Percentiles rank a stretch among this genome's conserved stretches.
Evolutionary conservation across 2,888 invertebrate genomes (phyloP).

Genomic region (Temnothorax unifasciatus): DNA sequence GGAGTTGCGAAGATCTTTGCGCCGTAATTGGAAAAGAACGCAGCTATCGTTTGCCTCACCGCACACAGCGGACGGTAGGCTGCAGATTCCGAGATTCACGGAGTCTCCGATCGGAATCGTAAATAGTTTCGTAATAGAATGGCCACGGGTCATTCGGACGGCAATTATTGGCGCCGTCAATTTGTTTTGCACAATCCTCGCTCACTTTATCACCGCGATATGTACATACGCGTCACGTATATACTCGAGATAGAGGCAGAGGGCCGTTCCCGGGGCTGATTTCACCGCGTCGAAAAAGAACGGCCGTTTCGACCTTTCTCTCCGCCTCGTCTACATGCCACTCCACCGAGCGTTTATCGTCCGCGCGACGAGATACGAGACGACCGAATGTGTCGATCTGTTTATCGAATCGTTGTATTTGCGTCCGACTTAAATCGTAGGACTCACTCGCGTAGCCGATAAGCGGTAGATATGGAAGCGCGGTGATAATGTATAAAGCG

Average conservation of each 20-base stretch:
- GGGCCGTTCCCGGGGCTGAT: conserved; percentile 28
- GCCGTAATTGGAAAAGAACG: conserved; percentile 9
- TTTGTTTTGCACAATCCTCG: conserved; percentile 70
- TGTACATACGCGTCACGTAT: conserved; percentile 50
- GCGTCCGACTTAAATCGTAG: conserved; percentile 65
- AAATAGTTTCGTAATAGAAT: conserved; percentile 1
- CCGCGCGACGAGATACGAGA: conserved; percentile 59
- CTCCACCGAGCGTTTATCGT: conserved; percentile 29
- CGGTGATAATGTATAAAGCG: conserved; percentile 66
- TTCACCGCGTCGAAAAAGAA: conserved; percentile 48
- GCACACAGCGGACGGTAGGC: neutral
- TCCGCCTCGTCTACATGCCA: neutral
- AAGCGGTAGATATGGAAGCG: conserved; percentile 69
- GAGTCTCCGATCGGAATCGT: neutral
- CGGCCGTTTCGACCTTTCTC: neutral
- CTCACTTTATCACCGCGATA: conserved; percentile 67
- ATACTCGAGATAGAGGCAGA: conserved; percentile 48
- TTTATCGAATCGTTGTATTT: conserved; percentile 72
- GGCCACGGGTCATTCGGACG: conserved; percentile 14
- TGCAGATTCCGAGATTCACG: neutral
- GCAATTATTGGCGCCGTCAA: conserved; percentile 60
- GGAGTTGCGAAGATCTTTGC: neutral
- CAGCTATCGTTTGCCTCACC: neutral
- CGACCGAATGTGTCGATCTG: conserved; percentile 65
- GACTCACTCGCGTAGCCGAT: conserved; percentile 62